These are phyloP conservation scores for Zingel zingel DNA, from an alignment of 2,113 vertebrate genomes.

Conservation along the genomic window DNA sequence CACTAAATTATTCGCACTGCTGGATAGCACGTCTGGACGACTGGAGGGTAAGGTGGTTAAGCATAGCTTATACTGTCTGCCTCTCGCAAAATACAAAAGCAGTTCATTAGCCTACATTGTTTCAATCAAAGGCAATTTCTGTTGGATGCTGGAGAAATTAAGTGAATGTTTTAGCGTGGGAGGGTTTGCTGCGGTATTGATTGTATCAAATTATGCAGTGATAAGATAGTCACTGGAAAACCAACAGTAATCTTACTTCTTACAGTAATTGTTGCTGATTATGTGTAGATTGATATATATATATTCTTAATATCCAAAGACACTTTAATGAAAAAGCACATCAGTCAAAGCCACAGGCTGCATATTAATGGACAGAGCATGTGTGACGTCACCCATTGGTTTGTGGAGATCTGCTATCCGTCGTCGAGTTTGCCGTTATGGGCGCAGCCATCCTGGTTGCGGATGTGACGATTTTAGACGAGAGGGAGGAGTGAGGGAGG, in stretches of 20 bases:
- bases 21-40: conserved; percentile 78
- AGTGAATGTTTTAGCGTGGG: conserved; percentile 54
- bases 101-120: conserved; percentile 74
- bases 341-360: not conserved
- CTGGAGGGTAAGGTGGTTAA: conserved; percentile 67
- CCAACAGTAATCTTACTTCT: conserved; percentile 11
- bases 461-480: no score
- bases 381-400: no score
- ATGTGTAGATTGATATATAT: not conserved
- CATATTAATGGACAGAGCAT: no score
- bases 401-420: no score
- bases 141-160: conserved; percentile 58
- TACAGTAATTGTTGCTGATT: conserved; percentile 1
- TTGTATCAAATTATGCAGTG: conserved; percentile 61
- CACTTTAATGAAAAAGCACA: not conserved
- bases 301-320: not conserved
- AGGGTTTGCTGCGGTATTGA: conserved; percentile 54
- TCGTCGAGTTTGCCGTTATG: no score
- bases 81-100: conserved; percentile 67
- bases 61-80: conserved; percentile 48
- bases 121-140: conserved; percentile 75
- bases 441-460: no score
- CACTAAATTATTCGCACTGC: conserved; percentile 62
- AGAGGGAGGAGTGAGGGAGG: no score
- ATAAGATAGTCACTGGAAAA: conserved; percentile 48